Conservation (phyloP, 30 jellyfish, hydroid and myxozoan species). For the Pseudorhiza aurosa region DNA sequence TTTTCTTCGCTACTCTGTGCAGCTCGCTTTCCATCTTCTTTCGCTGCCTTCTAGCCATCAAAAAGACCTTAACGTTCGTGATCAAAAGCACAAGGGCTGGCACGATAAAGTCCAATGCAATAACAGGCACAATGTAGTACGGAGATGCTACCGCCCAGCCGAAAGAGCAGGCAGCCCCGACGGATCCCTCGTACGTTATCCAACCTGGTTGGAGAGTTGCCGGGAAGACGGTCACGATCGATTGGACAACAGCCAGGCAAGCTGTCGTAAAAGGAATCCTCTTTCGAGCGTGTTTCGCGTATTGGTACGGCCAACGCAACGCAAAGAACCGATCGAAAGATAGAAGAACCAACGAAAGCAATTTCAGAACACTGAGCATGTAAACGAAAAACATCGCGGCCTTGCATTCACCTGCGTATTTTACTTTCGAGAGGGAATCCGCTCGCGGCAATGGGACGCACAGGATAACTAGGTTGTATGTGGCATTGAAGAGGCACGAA, state of each 20-base stretch:
- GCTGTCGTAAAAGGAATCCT: not conserved
- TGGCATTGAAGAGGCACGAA: not conserved
- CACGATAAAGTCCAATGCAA: not conserved
- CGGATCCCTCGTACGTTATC: not conserved
- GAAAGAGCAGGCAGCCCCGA: constrained; percentile 3
- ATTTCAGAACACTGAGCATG: not conserved
- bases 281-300: not conserved
- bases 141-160: not conserved
- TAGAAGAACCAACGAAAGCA: not conserved
- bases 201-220: constrained; percentile 5
- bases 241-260: not conserved
- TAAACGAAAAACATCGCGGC: constrained; percentile 6
- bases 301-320: not conserved
- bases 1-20: not conserved
- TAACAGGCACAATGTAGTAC: not conserved
- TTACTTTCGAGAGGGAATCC: not conserved
- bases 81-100: not conserved
- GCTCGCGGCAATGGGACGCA: not conserved
- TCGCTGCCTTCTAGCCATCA: constrained; percentile 9
- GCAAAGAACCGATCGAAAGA: constrained; percentile 17
- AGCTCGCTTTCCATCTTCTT: not conserved
- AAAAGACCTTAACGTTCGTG: constrained; percentile 2
- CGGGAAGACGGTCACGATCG: not conserved
- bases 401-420: not conserved
- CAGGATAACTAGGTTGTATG: not conserved